A percentile compares a stretch with the other conserved stretches of the same genome.
phyloP scores from a whole-genome alignment of 1,140 invertebrate species.

The Apocrypta bakeri region DNA sequence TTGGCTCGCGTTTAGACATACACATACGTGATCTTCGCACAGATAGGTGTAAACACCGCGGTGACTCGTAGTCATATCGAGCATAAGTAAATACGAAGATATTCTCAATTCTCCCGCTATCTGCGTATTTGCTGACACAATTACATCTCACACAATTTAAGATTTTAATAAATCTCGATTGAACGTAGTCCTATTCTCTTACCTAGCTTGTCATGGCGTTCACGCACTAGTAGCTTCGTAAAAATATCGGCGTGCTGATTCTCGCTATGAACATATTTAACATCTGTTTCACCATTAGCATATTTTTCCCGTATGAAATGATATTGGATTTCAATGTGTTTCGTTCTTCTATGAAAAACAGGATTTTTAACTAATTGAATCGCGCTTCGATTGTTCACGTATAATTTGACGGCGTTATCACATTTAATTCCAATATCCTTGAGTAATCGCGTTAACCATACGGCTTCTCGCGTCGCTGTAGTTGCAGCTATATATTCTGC shows the following conservation, averaged over 20 bases:
- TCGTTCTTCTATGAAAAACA: slow-evolving; percentile 63
- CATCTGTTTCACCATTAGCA: slow-evolving; percentile 47
- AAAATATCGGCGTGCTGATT: slow-evolving; percentile 55
- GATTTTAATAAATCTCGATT: slow-evolving; percentile 23
- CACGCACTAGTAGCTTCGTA: slow-evolving; percentile 53
- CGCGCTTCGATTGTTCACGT: slow-evolving; percentile 61
- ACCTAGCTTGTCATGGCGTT: slow-evolving; percentile 35
- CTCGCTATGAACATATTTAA: slow-evolving; percentile 52
- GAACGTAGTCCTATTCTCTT: neutral
- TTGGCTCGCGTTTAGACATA: neutral
- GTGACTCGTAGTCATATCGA: neutral
- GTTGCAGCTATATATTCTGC: slow-evolving; percentile 55
- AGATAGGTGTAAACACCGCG: neutral
- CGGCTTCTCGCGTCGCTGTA: slow-evolving; percentile 50
- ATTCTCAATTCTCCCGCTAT: slow-evolving; percentile 39
- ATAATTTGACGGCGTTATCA: slow-evolving; percentile 43
- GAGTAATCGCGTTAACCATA: slow-evolving; percentile 60
- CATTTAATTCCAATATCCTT: slow-evolving; percentile 53
- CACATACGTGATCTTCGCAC: neutral
- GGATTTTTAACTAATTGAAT: slow-evolving; percentile 67
- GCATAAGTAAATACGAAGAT: neutral
- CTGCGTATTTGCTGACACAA: slow-evolving; percentile 37
- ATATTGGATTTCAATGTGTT: slow-evolving; percentile 68
- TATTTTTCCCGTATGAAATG: slow-evolving; percentile 64
- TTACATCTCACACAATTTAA: neutral